Base-by-base conservation (phyloP, 1,140 invertebrate genomes). In the Episyrphus balteatus region DNA sequence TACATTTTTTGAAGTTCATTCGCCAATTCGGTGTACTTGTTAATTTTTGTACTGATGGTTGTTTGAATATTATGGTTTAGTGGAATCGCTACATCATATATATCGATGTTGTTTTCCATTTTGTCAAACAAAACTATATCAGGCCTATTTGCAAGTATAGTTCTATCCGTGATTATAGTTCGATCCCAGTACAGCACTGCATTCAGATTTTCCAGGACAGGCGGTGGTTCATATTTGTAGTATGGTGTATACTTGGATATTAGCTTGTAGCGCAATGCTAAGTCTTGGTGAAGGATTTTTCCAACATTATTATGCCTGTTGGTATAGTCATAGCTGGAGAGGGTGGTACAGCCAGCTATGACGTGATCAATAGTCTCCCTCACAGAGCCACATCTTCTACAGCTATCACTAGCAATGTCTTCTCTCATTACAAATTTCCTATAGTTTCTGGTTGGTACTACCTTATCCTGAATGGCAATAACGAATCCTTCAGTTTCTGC, bases 391-490 rank as follows among this genome's bases (percentile, higher is more conserved):
- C 34, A 36, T 36, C 10, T 36, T 12, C 34, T 36, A 15, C 34
- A 36, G 5, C 14, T 36, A 36, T 36, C 34, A 12, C 14, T 15
- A n/a, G 34, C 3, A 3, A 36, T 36, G 3, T 12, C 7, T 5
- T 54, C 52, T 47, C 55, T 55, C 14, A 58, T 49, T 13, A 61
- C 56, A 36, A 54, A 14, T 52, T 59, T 60, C 45, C 31, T 47
- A 33, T 55, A 55, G 17, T 57, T 55, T 48, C 19, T 51, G 5
- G 57, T 63, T 13, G 53, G 48, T 5, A 59, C 53, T 0, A 60
- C 47, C 38, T 62, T 55, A 31, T 64, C 59, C 33, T 64, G 59
- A n/a, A 62, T 59, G 2, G 58, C 53, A 19, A 55, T 39, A 11
- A 61, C 46, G 18, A 58, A 60, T 15, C 55, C 49, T 36, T 61